Conservation (phyloP, 2,113 vertebrate species). For the Seriola quinqueradiata region DNA sequence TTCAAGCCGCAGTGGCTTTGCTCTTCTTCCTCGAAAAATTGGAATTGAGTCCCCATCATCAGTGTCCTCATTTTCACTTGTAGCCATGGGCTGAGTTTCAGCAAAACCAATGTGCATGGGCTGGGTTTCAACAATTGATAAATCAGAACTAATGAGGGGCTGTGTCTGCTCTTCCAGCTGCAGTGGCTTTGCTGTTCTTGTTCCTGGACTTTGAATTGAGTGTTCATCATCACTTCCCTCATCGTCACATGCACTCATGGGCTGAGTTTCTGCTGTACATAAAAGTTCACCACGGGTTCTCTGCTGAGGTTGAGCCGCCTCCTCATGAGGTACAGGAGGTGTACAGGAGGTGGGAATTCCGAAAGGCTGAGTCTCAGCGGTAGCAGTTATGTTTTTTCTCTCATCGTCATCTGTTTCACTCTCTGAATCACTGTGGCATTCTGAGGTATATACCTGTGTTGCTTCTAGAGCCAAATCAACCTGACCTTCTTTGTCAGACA, state of each 20-base stretch:
- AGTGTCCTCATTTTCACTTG: neutral
- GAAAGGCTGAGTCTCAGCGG: conserved; percentile 58
- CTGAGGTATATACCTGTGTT: conserved; percentile 76
- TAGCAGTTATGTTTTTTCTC: neutral
- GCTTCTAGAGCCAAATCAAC: conserved; percentile 65
- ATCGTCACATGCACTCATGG: conserved; percentile 4
- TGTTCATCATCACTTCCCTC: conserved; percentile 3
- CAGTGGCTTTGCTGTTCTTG: conserved; percentile 24
- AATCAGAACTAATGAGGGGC: neutral
- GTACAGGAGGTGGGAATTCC: conserved; percentile 14
- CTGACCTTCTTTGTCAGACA: conserved; percentile 14
- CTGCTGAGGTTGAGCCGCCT: conserved; percentile 28
- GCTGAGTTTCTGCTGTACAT: conserved; percentile 58
- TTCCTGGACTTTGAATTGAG: neutral
- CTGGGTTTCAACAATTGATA: conserved; percentile 40
- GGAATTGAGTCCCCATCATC: conserved; percentile 34
- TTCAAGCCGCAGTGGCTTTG: neutral
- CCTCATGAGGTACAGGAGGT: conserved; percentile 9
- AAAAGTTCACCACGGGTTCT: neutral
- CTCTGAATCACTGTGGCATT: conserved; percentile 25
- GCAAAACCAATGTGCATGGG: conserved; percentile 20
- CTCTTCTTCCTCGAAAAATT: conserved; percentile 8
- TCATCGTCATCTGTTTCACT: conserved; percentile 43
- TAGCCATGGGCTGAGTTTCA: conserved; percentile 62
- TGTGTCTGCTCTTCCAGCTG: conserved; percentile 40